Evolutionary conservation across 2,888 invertebrate species (phyloP).

Genomic region (Diplolepis rosae): DNA sequence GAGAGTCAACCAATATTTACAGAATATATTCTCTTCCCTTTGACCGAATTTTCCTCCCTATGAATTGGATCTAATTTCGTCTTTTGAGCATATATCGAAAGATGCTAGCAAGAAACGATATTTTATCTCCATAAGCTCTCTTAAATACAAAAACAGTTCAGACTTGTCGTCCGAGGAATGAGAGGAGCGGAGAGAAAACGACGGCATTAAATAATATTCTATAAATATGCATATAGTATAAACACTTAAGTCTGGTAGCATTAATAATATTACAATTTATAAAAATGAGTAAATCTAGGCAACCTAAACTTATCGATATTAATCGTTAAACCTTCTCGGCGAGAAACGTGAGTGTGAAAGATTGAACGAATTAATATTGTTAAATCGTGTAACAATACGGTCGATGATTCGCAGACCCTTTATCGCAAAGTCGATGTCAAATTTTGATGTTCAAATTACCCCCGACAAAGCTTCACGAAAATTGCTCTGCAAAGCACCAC

Average conservation of each 20-base stretch:
- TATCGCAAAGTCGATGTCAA: conserved; percentile 9
- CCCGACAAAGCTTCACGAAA: conserved; percentile 17
- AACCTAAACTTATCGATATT: conserved; percentile 59
- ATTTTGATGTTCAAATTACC: conserved; percentile 11
- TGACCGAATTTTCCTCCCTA: conserved; percentile 37
- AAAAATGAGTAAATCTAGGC: conserved; percentile 56
- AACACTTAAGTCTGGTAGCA: conserved; percentile 44
- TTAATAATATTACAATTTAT: conserved; percentile 59
- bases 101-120: not conserved
- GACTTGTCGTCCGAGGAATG: conserved; percentile 50
- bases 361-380: conserved; percentile 55
- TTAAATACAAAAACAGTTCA: conserved; percentile 35
- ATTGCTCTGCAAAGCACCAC: conserved; percentile 9
- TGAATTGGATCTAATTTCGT: conserved; percentile 29
- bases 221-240: conserved; percentile 56
- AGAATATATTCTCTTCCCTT: conserved; percentile 57
- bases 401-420: conserved; percentile 7
- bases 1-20: conserved; percentile 65
- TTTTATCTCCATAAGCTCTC: not conserved
- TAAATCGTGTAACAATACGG: conserved; percentile 56
- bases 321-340: conserved; percentile 58
- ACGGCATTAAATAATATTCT: conserved; percentile 56
- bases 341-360: conserved; percentile 53
- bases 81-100: conserved; percentile 35
- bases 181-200: conserved; percentile 45